Percentiles rank a stretch among this genome's conserved stretches.
Conservation (phyloP, 2,113 vertebrate genomes). For the Pygoscelis adeliae region DNA sequence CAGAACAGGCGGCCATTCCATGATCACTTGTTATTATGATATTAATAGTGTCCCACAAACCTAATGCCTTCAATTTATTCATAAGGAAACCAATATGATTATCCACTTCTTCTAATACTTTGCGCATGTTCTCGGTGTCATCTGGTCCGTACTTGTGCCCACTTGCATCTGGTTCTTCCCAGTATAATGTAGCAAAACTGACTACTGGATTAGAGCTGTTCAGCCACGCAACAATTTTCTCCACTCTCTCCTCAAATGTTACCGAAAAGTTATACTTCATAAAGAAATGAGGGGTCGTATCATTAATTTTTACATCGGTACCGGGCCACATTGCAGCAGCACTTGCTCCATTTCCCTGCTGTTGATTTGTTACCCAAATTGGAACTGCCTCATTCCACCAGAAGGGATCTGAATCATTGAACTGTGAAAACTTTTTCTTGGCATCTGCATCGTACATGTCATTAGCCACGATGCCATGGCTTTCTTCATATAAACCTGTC, state of each 20-base stretch:
- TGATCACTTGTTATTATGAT: constrained; percentile 94
- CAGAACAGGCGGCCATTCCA: constrained; percentile 92
- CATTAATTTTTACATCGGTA: constrained; percentile 80
- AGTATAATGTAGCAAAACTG: constrained; percentile 88
- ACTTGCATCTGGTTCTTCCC: constrained; percentile 89
- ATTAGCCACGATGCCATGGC: constrained; percentile 91
- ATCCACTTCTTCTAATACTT: constrained; percentile 84
- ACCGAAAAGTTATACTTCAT: constrained; percentile 76
- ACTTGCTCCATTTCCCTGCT: constrained; percentile 79
- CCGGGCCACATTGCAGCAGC: constrained; percentile 96
- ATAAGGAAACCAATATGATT: constrained; percentile 81
- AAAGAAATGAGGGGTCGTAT: constrained; percentile 77
- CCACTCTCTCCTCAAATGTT: constrained; percentile 79
- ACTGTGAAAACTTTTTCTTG: constrained; percentile 75
- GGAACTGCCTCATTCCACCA: constrained; percentile 92
- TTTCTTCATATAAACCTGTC: constrained; percentile 93
- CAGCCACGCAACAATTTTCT: constrained; percentile 82
- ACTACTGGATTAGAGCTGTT: constrained; percentile 67
- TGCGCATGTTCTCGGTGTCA: constrained; percentile 78
- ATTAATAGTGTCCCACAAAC: constrained; percentile 88
- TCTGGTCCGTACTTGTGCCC: constrained; percentile 89
- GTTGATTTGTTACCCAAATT: constrained; percentile 89
- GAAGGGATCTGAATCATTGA: constrained; percentile 78
- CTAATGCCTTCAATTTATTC: constrained; percentile 74
- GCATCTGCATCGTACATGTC: constrained; percentile 85